These are phyloP conservation scores for Lucilia sericata DNA, from an alignment of 1,140 invertebrate species.

Conservation along the genomic window DNA sequence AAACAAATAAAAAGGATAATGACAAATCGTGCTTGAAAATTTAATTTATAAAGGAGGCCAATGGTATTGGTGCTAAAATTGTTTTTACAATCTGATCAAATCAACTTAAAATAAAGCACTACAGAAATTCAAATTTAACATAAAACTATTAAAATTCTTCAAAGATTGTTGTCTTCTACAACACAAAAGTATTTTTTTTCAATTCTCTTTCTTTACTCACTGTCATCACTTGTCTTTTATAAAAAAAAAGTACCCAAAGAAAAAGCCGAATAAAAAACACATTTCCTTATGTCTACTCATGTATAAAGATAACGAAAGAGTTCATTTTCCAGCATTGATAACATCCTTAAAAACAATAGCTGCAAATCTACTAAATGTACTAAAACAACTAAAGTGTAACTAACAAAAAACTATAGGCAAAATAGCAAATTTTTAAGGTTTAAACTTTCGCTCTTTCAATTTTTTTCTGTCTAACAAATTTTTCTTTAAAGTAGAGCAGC, in stretches of 20 bases:
- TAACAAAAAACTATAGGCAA: neutral
- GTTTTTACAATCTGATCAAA: too few relatives aligned
- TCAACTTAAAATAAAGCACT: too few relatives aligned
- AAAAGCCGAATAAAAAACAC: neutral
- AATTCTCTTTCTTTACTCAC: neutral
- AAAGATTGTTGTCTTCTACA: too few relatives aligned
- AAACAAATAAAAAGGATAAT: too few relatives aligned
- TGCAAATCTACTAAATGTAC: neutral
- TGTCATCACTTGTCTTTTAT: neutral
- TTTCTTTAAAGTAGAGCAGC: too few relatives aligned
- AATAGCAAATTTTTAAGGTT: constrained; percentile 1
- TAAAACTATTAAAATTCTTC: too few relatives aligned
- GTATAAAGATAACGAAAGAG: constrained; percentile 10
- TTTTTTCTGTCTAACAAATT: neutral
- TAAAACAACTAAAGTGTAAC: neutral
- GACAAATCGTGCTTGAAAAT: too few relatives aligned
- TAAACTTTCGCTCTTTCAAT: neutral
- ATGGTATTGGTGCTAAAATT: too few relatives aligned
- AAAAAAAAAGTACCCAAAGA: neutral
- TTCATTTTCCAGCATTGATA: constrained; percentile 13
- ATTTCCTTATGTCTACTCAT: neutral
- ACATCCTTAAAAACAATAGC: neutral
- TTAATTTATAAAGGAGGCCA: too few relatives aligned
- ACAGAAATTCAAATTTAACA: too few relatives aligned
- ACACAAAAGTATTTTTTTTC: too few relatives aligned